Evolutionary conservation across 2,888 invertebrate species (phyloP).

Genomic region (Teleiodes luculella): DNA sequence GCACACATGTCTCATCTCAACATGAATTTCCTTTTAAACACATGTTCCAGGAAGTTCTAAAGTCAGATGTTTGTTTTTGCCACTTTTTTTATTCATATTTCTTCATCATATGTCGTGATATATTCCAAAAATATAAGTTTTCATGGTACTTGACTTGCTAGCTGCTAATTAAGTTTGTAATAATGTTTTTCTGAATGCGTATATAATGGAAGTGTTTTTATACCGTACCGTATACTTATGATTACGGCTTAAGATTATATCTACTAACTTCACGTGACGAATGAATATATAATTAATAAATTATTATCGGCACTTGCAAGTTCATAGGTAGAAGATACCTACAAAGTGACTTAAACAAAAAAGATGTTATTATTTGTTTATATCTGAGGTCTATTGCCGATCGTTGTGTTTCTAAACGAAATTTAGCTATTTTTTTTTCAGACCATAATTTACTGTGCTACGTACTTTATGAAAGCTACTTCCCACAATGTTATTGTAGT

Average conservation of each 20-base stretch:
- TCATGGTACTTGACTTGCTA: conserved; percentile 22
- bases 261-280: neutral
- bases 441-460: too few species aligned
- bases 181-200: conserved; percentile 1
- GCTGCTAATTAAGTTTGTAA: neutral
- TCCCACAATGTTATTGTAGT: neutral
- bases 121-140: conserved; percentile 28
- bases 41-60: conserved; percentile 21
- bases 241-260: neutral
- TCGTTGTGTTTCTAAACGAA: too few species aligned
- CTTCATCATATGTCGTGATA: conserved; percentile 21
- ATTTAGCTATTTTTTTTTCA: too few species aligned
- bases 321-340: neutral
- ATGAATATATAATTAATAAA: neutral
- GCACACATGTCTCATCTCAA: conserved; percentile 7
- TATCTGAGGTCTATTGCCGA: too few species aligned
- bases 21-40: conserved; percentile 11
- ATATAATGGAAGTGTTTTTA: neutral
- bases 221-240: neutral
- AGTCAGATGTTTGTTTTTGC: conserved; percentile 30
- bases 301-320: neutral
- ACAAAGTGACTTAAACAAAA: too few species aligned
- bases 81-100: conserved; percentile 19
- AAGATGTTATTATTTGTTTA: too few species aligned
- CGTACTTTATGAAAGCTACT: neutral